These are phyloP conservation scores for Pentalonia nigronervosa DNA, from an alignment of 1,140 invertebrate species.

Conservation along the genomic window DNA sequence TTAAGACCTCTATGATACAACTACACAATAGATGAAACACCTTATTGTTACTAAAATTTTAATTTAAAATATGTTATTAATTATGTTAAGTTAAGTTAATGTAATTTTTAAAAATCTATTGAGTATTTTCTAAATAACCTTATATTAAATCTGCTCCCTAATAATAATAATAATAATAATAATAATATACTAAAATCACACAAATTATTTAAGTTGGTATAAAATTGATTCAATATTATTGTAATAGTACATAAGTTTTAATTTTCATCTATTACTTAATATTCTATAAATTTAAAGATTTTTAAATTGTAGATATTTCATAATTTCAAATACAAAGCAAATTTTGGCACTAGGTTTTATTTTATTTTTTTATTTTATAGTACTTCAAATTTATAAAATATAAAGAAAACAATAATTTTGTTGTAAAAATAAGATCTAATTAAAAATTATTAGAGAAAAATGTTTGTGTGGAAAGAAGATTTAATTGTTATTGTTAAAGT, in stretches of 20 bases:
- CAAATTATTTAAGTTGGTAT: not conserved
- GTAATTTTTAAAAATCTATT: not conserved
- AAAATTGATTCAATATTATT: constrained; percentile 11
- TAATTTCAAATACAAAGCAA: not conserved
- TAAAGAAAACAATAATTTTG: not conserved
- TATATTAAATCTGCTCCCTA: not conserved
- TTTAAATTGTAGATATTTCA: not conserved
- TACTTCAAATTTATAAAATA: not conserved
- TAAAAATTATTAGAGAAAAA: not conserved
- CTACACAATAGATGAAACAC: not conserved
- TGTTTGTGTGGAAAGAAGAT: not conserved
- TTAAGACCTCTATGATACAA: not conserved
- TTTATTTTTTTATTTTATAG: not conserved
- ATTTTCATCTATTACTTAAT: not conserved
- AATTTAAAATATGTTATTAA: not conserved
- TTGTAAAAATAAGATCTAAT: not conserved
- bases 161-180: constrained; percentile 27
- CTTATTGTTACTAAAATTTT: not conserved
- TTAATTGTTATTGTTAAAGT: not conserved
- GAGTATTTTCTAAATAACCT: not conserved
- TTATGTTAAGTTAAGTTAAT: not conserved
- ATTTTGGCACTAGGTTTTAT: constrained; percentile 32
- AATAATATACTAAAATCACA: constrained; percentile 47
- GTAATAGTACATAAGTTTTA: not conserved
- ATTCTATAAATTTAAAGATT: not conserved